Base-by-base conservation (phyloP, 2,797 vertebrate species). In the Protonibea diacanthus region DNA sequence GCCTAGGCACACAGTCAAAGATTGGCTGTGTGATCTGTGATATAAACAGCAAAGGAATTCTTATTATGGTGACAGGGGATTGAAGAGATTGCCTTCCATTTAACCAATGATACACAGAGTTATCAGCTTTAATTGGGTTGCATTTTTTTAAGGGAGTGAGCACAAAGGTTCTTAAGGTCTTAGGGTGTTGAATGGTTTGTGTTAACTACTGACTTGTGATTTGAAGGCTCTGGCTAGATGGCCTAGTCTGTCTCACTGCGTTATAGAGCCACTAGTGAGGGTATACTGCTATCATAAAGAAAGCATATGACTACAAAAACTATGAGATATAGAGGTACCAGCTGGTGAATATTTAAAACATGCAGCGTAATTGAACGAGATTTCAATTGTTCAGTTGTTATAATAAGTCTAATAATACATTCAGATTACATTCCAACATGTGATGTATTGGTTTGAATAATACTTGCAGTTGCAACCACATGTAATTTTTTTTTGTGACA, bases 31-130 rank as follows among this genome's bases (percentile, higher is more conserved):
- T 79, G 81, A 88, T 87, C 76, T 81, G 81, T 9, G 78, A 81
- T 66, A 85, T 78, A 85, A 90, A 86, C 80, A 86, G 66, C 62
- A 59, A 15, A 78, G 82, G 86, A 87, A 91, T 91, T 89, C 74
- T 84, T 72, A 90, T 90, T 74, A 89, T 74, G 51, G 52, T 60
- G 84, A 78, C 66, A 63, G 77, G 71, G 72, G 82, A 87, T 82
- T 81, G 74, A 82, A 84, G 75, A 81, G 88, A 80, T 86, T 74
- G 57, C 38, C 11, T 69, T 68, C 44, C 69, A 87, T 76, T 87
- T 82, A 88, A 42, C 76, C 73, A 40, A 10, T 83, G 66, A 88
- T 85, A 44, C 64, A 40, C 56, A 20, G 71, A 44, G 47, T 88
- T 84, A 83, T 82, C 48, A 76, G 85, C 58, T 85, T 53, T 85